Base-by-base conservation (phyloP, 2,797 vertebrate genomes). In the Gymnodraco acuticeps region DNA sequence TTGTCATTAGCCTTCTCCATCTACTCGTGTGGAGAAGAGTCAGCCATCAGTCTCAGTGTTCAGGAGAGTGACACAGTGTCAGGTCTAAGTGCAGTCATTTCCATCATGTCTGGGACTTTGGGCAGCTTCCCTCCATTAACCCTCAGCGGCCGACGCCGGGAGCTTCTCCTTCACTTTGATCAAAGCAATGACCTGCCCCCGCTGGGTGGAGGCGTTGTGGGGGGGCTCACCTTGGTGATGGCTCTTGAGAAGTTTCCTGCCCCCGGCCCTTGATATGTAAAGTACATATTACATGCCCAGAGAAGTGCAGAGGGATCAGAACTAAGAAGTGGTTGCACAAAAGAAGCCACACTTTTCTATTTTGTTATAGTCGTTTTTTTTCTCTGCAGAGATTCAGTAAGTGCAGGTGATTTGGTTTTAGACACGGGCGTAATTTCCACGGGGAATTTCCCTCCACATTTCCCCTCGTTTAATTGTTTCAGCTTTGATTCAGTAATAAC, bases 161-260 rank as follows among this genome's bases (percentile, higher is more conserved):
- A 75, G 85, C 72, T 14, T 79, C 74, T 81, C 69, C 61, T 84
- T 84, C 70, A 51, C 82, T 91, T 87, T 90, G 85, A 92, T 90
- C 88, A 86, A 87, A 86, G 80, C 81, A 78, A 59, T 70, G 77
- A 77, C 73, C 79, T 63, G 62, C 48, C 75, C 75, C 78, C 27
- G 12, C 70, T 45, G 45, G 20, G 43, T 48, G 58, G 63, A 50
- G 48, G 47, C 31, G 45, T 17, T 2, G 6, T 12, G 2, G 43
- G 38, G 60, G 27, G 11, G 5, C 5, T 81, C 65, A 85, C 72
- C 82, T 73, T 67, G 53, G 58, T 63, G 73, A 78, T 66, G 52
- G 58, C 77, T 80, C 78, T 63, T 51, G 71, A 80, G 78, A 77
- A 58, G 59, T 54, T 73, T 55, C 64, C 60, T 69, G 33, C 33